These are phyloP conservation scores for Cotesia typhae DNA, from an alignment of 1,140 invertebrate genomes.

Conservation along the genomic window DNA sequence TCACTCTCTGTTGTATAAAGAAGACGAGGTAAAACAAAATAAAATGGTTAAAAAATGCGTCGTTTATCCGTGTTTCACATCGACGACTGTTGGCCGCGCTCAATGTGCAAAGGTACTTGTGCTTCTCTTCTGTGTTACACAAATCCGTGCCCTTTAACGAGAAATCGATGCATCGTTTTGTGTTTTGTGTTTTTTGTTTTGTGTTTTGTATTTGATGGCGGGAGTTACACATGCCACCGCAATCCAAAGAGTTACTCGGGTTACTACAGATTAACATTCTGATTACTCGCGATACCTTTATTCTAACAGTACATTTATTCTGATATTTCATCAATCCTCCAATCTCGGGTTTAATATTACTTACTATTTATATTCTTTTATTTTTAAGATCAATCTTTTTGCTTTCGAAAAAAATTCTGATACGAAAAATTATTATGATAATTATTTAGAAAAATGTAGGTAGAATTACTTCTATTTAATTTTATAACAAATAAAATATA, in stretches of 20 bases:
- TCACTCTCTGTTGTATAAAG: constrained; percentile 13
- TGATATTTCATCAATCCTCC: no score
- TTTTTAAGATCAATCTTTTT: no score
- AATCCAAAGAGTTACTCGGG: not conserved
- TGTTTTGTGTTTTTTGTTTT: no score
- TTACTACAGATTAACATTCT: constrained; percentile 35
- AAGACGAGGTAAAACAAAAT: not conserved
- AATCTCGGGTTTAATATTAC: no score
- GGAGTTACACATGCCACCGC: constrained; percentile 17
- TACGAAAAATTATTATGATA: no score
- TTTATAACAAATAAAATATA: no score
- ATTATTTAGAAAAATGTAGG: no score
- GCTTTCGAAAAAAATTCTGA: no score
- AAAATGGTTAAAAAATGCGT: constrained; percentile 11
- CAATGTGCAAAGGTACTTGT: constrained; percentile 28
- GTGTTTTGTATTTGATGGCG: not conserved
- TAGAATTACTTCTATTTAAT: no score
- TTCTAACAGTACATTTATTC: not conserved
- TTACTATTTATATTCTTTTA: no score
- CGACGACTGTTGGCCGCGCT: constrained; percentile 28
- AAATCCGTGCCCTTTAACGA: constrained; percentile 30
- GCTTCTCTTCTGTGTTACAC: constrained; percentile 26
- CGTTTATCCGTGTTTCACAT: constrained; percentile 25
- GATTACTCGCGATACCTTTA: constrained; percentile 24
- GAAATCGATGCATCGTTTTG: constrained; percentile 36